Evolutionary conservation across 2,797 vertebrate genomes (phyloP), one percentile per base, ranked within the genome.

Genomic region (Tachyglossus aculeatus): DNA sequence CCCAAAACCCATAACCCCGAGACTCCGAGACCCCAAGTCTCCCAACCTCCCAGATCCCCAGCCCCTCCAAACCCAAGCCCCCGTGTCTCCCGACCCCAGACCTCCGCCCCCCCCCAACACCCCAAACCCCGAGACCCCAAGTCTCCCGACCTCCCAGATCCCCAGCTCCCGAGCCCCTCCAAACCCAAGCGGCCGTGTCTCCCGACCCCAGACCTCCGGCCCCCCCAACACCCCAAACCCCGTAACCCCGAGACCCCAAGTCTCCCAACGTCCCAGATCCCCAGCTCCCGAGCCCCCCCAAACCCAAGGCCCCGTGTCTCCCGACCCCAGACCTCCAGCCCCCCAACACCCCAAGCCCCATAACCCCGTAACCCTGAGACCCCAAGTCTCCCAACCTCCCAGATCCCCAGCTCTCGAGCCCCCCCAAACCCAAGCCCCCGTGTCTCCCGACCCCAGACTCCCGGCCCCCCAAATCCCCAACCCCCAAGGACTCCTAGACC

Each of bases 211-310:
- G 13, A 4, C 9, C 1, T 84, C 78, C 19, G 62, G 70, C 33
- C 54, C 80, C 10, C 3, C 0, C 50, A 84, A 72, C 64, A 71
- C 79, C 63, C 78, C 88, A 0, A 14, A 82, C 41, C 77, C 73
- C 48, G 58, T 66, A 19, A 21, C 58, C 45, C 16, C 67, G 60
- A 39, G 44, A 3, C 38, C n/a, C n/a, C n/a, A n/a, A n/a, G n/a
- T n/a, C n/a, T n/a, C n/a, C n/a, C n/a, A n/a, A n/a, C n/a, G n/a
- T n/a, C n/a, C n/a, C n/a, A n/a, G n/a, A n/a, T n/a, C n/a, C n/a
- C n/a, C n/a, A n/a, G n/a, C n/a, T n/a, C n/a, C 5, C 7, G 24
- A 27, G n/a, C n/a, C n/a, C n/a, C n/a, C n/a, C 25, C 25, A 11
- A 58, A 21, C 4, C 40, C 22, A 41, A 24, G n/a, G n/a, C n/a